phyloP scores from a whole-genome alignment of 2,888 invertebrate species.

The Brachyptera putata region DNA sequence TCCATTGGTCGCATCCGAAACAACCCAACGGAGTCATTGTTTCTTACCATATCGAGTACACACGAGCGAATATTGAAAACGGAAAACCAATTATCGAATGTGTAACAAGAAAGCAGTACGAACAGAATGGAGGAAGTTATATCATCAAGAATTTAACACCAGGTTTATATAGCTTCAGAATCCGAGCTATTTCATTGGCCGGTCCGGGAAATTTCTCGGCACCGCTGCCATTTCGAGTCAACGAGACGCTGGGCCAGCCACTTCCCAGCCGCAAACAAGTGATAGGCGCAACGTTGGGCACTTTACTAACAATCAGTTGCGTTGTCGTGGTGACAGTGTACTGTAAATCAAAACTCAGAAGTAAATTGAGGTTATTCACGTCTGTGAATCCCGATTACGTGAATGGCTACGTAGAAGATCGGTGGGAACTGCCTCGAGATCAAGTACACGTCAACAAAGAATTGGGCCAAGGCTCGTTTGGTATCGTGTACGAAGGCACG shows the following conservation, averaged over 20 bases:
- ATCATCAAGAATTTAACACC: slow-evolving; percentile 50
- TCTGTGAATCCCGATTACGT: slow-evolving; percentile 60
- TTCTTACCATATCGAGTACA: slow-evolving; percentile 57
- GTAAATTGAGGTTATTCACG: slow-evolving; percentile 48
- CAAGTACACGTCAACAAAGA: slow-evolving; percentile 53
- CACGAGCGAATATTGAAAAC: slow-evolving; percentile 31
- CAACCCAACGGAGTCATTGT: slow-evolving; percentile 62
- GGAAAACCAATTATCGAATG: slow-evolving; percentile 45
- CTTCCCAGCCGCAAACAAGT: background rate
- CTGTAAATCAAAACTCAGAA: background rate
- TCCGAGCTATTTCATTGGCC: slow-evolving; percentile 73
- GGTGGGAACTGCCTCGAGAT: slow-evolving; percentile 64
- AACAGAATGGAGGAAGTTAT: background rate
- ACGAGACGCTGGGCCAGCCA: background rate
- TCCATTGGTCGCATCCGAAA: slow-evolving; percentile 56
- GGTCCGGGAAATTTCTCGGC: slow-evolving; percentile 53
- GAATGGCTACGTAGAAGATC: slow-evolving; percentile 56
- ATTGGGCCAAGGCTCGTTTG: slow-evolving; percentile 70
- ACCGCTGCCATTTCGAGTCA: background rate
- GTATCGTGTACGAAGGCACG: slow-evolving; percentile 63
- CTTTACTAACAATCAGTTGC: background rate
- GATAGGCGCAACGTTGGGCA: background rate
- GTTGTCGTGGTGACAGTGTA: background rate
- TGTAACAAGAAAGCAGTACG: slow-evolving; percentile 44
- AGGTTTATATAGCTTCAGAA: slow-evolving; percentile 76